Evolutionary conservation across 37 sponge, comb jelly and placozoan genomes (phyloP).

Genomic region (Bolinopsis microptera): DNA sequence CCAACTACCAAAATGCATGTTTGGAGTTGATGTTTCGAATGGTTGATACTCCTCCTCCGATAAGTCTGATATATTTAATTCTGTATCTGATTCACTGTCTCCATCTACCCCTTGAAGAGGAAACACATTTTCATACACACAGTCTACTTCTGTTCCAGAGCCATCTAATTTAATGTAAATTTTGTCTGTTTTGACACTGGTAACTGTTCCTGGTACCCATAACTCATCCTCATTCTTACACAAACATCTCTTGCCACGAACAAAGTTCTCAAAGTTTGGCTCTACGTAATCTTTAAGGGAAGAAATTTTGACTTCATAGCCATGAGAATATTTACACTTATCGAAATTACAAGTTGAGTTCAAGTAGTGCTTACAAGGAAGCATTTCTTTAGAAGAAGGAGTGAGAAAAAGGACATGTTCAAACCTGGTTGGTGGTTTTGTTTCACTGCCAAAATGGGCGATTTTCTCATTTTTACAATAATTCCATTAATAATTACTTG

Average conservation of each 20-base stretch:
- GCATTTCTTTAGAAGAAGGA: slow-evolving; percentile 44
- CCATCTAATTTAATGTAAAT: slow-evolving; percentile 29
- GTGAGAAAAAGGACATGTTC: slow-evolving; percentile 39
- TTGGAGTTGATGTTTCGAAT: neutral
- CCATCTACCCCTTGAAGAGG: neutral
- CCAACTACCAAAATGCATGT: slow-evolving; percentile 10
- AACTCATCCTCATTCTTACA: slow-evolving; percentile 38
- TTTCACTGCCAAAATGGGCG: no score
- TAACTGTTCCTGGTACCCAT: slow-evolving; percentile 53
- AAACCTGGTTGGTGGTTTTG: no score
- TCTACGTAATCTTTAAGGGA: neutral
- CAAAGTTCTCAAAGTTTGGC: slow-evolving; percentile 45
- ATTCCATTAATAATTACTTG: no score
- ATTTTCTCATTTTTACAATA: no score
- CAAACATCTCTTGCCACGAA: slow-evolving; percentile 1
- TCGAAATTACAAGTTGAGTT: slow-evolving; percentile 24
- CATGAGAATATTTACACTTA: slow-evolving; percentile 27
- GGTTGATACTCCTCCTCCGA: neutral
- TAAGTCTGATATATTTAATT: neutral
- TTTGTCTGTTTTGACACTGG: neutral
- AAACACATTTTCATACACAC: slow-evolving; percentile 1
- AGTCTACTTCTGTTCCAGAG: neutral
- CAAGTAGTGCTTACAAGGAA: slow-evolving; percentile 43
- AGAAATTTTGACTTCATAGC: neutral
- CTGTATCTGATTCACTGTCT: neutral